Evolutionary conservation across 2,797 vertebrate genomes (phyloP).

Genomic region (Halcyon badia): DNA sequence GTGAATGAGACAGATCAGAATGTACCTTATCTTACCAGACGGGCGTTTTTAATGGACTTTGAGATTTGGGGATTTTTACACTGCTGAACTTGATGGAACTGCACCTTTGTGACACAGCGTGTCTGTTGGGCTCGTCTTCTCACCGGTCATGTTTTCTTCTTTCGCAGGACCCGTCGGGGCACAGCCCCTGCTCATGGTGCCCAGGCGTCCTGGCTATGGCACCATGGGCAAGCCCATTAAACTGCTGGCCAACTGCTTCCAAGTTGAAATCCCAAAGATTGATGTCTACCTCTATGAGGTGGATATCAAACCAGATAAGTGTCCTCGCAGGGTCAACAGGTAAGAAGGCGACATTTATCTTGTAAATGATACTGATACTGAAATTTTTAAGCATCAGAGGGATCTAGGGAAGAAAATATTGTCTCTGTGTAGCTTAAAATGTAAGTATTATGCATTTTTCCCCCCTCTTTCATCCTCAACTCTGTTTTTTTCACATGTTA

Average conservation of each 20-base stretch:
- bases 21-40: not conserved
- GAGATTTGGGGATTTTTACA: not conserved
- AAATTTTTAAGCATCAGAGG: not conserved
- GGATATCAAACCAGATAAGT: conserved; percentile 98
- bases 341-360: conserved; percentile 61
- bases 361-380: not conserved
- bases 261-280: conserved; percentile 99
- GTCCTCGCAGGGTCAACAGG: conserved; percentile 98
- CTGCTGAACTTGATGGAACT: no score
- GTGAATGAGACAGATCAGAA: not conserved
- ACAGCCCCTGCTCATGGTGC: conserved; percentile 93
- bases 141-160: not conserved
- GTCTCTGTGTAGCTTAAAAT: not conserved
- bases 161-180: conserved; percentile 92
- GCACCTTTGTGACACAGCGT: not conserved
- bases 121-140: not conserved
- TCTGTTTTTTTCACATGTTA: not conserved
- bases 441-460: not conserved
- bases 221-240: conserved; percentile 98
- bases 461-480: not conserved
- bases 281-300: conserved; percentile 98
- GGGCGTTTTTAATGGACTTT: not conserved
- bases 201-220: conserved; percentile 97
- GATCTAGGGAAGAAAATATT: not conserved
- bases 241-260: conserved; percentile 98